Evolutionary conservation across 2,113 vertebrate genomes (phyloP), one percentile per base, ranked within the genome.

Genomic region (Haemorhous mexicanus): DNA sequence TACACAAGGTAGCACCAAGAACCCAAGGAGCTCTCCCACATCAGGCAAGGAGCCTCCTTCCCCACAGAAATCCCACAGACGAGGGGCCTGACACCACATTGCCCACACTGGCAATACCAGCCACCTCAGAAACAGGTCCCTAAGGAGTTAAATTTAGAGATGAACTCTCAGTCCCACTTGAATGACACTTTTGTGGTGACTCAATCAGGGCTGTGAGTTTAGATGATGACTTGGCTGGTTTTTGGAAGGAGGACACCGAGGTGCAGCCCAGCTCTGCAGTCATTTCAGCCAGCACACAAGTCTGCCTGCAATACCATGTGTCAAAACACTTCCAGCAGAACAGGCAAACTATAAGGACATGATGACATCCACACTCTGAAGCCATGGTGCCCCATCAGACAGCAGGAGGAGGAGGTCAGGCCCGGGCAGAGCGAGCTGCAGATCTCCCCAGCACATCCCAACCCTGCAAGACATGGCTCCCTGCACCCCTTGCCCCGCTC

Each of bases 391-490:
- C 78, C 28, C 22, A 16, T 11, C 46, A 22, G 52, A 16, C 15
- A 56, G 58, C 39, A 72, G 61, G 7, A 68, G 46, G 7, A 63
- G 63, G 4, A 27, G 72, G 55, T 46, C 76, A 58, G 55, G 41
- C n/a, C 3, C 3, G 28, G 44, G 81, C 55, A 53, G 46, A 69
- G 53, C 0, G 0, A 46, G 58, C 62, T n/a, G 46, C 58, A 75
- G 47, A n/a, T 37, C 23, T 37, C 53, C 74, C 88, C 30, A 43
- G 50, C 20, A 68, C 49, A 44, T 13, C 81, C 39, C 30, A 22
- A 14, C 2, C 1, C 55, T 6, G 1, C 23, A 20, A 8, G 13
- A 24, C 27, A 33, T 0, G 0, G 55, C 37, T 76, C 79, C 72
- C 21, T 23, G 35, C n/a, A 63, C 15, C 7, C 7, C 21, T 13